Evolutionary conservation across 2,797 vertebrate species (phyloP).

Genomic region (Scyliorhinus canicula): DNA sequence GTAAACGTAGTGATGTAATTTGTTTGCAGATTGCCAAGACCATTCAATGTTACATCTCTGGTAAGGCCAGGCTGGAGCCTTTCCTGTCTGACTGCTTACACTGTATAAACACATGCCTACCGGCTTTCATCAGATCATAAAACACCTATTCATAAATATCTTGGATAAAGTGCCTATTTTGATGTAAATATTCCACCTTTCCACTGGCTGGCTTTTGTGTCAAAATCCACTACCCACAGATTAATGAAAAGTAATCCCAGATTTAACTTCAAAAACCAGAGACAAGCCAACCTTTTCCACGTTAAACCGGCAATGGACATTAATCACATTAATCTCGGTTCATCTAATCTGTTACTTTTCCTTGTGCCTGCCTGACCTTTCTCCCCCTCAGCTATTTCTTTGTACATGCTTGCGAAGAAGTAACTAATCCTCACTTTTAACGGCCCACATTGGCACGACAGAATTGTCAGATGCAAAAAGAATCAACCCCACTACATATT

Average conservation of each 20-base stretch:
- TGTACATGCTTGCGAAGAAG: conserved; percentile 43
- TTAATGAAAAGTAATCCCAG: conserved; percentile 35
- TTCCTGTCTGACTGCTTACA: conserved; percentile 67
- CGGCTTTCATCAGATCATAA: conserved; percentile 69
- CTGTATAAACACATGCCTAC: conserved; percentile 80
- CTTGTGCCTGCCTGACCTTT: conserved; percentile 43
- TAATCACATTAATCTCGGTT: conserved; percentile 51
- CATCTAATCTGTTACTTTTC: conserved; percentile 49
- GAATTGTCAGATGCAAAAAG: neutral
- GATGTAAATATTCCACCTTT: conserved; percentile 66
- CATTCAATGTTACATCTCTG: conserved; percentile 71
- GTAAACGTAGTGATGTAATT: conserved; percentile 66
- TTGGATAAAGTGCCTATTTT: conserved; percentile 58
- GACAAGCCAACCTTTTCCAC: conserved; percentile 39
- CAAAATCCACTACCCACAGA: conserved; percentile 59
- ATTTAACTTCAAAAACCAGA: conserved; percentile 40
- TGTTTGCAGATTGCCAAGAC: conserved; percentile 78
- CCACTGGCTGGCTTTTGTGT: conserved; percentile 59
- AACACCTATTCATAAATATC: conserved; percentile 57
- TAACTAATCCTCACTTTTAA: conserved; percentile 48
- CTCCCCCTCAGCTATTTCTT: conserved; percentile 37
- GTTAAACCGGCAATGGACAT: conserved; percentile 46
- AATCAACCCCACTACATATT: neutral
- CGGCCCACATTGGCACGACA: neutral
- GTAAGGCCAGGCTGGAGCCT: conserved; percentile 84